Conservation (phyloP, 2,888 invertebrate species). For the Mythimna pallens region DNA sequence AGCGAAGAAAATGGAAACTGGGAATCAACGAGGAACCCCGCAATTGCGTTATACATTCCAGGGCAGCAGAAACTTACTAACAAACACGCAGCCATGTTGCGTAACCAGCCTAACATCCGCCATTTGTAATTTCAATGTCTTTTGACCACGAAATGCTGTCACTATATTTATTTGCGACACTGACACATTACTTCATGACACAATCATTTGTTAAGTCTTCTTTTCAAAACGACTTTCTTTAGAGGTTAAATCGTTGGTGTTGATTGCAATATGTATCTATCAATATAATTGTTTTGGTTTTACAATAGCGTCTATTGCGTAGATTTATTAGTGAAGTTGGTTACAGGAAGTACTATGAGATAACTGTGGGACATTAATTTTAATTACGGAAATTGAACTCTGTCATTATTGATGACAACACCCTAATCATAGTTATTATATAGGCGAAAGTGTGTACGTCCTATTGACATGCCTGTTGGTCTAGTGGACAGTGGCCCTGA, state of each 20-base stretch:
- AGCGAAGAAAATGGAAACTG: too few relatives aligned
- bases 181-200: background rate
- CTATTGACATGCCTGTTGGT: too few relatives aligned
- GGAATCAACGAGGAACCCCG: too few relatives aligned
- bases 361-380: background rate
- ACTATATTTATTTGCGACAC: conserved; percentile 34
- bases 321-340: background rate
- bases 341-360: background rate
- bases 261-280: conserved; percentile 21
- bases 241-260: background rate
- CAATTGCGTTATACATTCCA: too few relatives aligned
- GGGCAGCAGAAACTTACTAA: too few relatives aligned
- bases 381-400: background rate
- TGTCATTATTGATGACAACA: background rate
- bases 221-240: conserved; percentile 36
- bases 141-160: background rate
- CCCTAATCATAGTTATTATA: too few relatives aligned
- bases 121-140: background rate
- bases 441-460: too few relatives aligned
- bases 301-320: conserved; percentile 9
- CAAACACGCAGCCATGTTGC: background rate
- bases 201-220: conserved; percentile 20
- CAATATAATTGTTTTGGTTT: conserved; percentile 28
- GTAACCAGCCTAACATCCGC: background rate
- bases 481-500: too few relatives aligned